phyloP scores from a whole-genome alignment of 2,797 vertebrate species.

The Hemitrygon akajei region DNA sequence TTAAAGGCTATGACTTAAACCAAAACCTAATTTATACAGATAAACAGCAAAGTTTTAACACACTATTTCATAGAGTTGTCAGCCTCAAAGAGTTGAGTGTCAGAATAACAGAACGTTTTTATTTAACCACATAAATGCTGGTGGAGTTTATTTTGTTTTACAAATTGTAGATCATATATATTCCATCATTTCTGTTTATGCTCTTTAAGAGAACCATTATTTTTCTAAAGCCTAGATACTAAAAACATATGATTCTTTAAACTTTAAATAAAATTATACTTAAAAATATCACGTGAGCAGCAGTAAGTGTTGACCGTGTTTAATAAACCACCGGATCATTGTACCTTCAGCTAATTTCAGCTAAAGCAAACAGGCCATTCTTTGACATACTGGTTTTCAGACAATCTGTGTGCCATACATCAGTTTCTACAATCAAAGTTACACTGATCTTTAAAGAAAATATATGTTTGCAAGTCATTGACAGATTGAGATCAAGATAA shows the following conservation, averaged over 20 bases:
- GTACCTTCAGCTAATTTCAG: not conserved
- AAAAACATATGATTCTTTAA: not conserved
- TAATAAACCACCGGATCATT: not conserved
- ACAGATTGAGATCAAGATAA: not conserved
- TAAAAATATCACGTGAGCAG: not conserved
- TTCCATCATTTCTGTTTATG: not conserved
- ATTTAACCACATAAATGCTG: conserved; percentile 36
- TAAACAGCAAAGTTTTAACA: conserved; percentile 94
- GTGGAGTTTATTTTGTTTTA: not conserved
- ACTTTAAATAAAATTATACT: not conserved
- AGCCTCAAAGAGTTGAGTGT: conserved; percentile 68
- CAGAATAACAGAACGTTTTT: conserved; percentile 3
- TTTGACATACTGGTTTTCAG: not conserved
- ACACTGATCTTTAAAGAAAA: not conserved
- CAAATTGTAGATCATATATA: not conserved
- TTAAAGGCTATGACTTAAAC: conserved; percentile 90
- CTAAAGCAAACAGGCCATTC: not conserved
- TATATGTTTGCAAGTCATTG: not conserved
- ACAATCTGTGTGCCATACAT: not conserved
- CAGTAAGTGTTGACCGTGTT: not conserved
- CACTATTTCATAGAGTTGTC: conserved; percentile 85
- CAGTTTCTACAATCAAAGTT: not conserved
- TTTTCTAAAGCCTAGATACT: not conserved
- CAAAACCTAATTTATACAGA: conserved; percentile 92
- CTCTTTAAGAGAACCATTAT: not conserved